phyloP scores from a whole-genome alignment of 1,140 invertebrate genomes.

The Cheumatopsyche charites region DNA sequence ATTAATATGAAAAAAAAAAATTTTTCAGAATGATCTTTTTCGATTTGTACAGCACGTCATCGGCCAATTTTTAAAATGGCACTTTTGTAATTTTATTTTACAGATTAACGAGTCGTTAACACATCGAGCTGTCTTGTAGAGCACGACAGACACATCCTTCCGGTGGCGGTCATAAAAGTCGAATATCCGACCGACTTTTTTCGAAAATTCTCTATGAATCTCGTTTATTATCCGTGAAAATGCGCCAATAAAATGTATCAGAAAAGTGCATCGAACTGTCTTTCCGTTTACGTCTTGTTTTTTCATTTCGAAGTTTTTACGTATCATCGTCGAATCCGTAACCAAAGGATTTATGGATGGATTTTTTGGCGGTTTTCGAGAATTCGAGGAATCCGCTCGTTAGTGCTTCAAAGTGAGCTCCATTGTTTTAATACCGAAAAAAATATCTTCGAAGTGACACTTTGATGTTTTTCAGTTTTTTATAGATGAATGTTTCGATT shows the following conservation, averaged over 20 bases:
- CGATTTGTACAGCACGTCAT: neutral
- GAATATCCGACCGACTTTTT: neutral
- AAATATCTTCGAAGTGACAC: too few relatives aligned
- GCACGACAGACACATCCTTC: conserved; percentile 44
- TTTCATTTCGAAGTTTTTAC: neutral
- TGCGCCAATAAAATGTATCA: too few relatives aligned
- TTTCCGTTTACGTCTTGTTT: neutral
- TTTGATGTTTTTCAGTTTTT: too few relatives aligned
- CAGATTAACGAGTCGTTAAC: neutral
- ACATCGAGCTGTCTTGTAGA: conserved; percentile 3
- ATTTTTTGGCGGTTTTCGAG: too few relatives aligned
- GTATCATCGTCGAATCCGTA: neutral
- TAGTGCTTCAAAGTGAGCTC: too few relatives aligned
- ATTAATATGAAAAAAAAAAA: too few relatives aligned
- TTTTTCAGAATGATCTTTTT: too few relatives aligned
- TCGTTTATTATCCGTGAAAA: too few relatives aligned
- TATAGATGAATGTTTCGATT: too few relatives aligned
- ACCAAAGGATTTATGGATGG: conserved; percentile 3
- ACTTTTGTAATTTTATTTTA: neutral
- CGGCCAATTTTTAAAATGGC: conserved; percentile 3
- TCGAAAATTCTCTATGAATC: too few relatives aligned
- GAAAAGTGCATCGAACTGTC: neutral
- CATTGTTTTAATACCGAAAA: too few relatives aligned
- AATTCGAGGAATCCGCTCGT: too few relatives aligned
- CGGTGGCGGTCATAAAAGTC: neutral